Percentiles rank a stretch among this genome's conserved stretches.
Evolutionary conservation across 2,797 vertebrate species (phyloP).

Genomic region (Antennarius maculatus): DNA sequence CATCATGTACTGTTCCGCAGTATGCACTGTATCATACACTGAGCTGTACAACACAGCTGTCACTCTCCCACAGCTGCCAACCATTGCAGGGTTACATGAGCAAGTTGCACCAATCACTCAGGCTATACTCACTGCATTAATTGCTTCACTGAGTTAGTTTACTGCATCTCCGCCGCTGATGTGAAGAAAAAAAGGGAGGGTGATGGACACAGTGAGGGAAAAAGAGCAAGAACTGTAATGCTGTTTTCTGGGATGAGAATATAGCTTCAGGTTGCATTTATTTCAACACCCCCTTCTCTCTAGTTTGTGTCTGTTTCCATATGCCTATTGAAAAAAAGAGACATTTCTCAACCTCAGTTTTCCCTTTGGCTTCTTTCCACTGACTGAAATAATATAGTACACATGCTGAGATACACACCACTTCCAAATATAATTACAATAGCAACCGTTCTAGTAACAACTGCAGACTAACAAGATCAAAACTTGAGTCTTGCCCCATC

Average conservation of each 20-base stretch:
- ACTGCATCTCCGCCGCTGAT: constrained; percentile 59
- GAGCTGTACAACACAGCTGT: constrained; percentile 37
- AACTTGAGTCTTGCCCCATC: constrained; percentile 52
- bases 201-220: constrained; percentile 8
- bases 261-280: background rate
- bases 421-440: constrained; percentile 62
- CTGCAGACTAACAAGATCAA: constrained; percentile 56
- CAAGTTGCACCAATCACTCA: constrained; percentile 54
- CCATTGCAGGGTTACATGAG: constrained; percentile 34
- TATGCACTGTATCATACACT: constrained; percentile 30
- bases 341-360: constrained; percentile 61
- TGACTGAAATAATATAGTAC: constrained; percentile 34
- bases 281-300: constrained; percentile 21
- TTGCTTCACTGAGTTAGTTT: constrained; percentile 78
- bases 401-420: constrained; percentile 23
- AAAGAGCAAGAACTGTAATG: background rate
- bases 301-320: constrained; percentile 60
- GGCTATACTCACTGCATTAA: constrained; percentile 72
- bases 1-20: constrained; percentile 22
- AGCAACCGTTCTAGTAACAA: constrained; percentile 42
- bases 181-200: constrained; percentile 33
- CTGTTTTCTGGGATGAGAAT: constrained; percentile 5
- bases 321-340: constrained; percentile 73
- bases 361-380: constrained; percentile 49
- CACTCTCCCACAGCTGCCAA: constrained; percentile 37